These are phyloP conservation scores for Saturnia pavonia DNA, from an alignment of 2,888 invertebrate species.

Conservation along the genomic window DNA sequence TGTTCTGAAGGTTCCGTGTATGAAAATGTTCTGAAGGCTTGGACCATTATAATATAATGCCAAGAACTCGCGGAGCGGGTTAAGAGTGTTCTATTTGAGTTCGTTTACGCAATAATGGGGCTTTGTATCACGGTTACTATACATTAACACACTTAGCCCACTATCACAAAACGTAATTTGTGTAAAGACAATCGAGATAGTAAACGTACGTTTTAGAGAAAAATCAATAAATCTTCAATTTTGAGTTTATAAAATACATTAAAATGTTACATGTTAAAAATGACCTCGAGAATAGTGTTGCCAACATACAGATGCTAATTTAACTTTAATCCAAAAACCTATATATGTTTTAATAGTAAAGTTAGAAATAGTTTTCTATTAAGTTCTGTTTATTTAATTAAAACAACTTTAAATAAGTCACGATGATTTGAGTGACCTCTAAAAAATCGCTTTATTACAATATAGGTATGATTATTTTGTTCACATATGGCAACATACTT, in stretches of 20 bases:
- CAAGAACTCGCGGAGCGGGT: neutral
- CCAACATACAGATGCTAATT: neutral
- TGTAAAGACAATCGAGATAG: slow-evolving; percentile 12
- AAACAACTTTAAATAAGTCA: no score
- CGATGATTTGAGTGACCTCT: no score
- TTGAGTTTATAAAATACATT: neutral
- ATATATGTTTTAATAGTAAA: no score
- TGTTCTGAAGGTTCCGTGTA: neutral
- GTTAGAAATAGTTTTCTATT: no score
- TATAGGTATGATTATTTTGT: neutral
- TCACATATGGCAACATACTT: neutral
- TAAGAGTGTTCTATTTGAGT: slow-evolving; percentile 1
- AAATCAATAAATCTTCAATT: neutral
- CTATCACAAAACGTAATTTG: slow-evolving; percentile 11
- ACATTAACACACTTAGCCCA: slow-evolving; percentile 13
- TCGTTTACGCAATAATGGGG: slow-evolving; percentile 15
- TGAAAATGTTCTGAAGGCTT: neutral
- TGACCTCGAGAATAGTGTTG: neutral
- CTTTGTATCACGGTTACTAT: slow-evolving; percentile 1
- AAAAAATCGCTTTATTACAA: neutral
- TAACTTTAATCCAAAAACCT: neutral
- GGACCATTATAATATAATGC: neutral
- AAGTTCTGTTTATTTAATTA: no score
- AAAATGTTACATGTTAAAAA: neutral
- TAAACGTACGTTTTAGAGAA: neutral